Conservation (phyloP, 2,113 vertebrate species). For the Hippocampus guttulatus region DNA sequence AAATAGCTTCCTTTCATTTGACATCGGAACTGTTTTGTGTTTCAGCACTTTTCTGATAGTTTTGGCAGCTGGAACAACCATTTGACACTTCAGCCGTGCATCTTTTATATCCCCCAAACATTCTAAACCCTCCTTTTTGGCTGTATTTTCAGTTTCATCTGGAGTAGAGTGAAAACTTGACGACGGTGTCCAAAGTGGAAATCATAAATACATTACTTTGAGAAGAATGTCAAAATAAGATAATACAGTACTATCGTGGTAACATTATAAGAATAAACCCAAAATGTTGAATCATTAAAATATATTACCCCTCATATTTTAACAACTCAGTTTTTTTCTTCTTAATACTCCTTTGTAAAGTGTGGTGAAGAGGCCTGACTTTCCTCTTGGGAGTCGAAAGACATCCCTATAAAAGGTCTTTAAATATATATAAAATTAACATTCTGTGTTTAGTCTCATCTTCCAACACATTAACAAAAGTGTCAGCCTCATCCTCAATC, state of each 20-base stretch:
- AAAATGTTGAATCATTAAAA: no score
- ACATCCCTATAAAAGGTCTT: neutral
- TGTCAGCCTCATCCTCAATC: neutral
- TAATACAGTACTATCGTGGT: no score
- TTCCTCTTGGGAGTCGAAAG: neutral
- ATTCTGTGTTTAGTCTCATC: neutral
- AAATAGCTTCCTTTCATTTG: constrained; percentile 49
- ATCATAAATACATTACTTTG: neutral
- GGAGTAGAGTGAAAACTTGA: neutral
- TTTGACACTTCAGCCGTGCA: constrained; percentile 9
- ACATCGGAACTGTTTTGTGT: constrained; percentile 52
- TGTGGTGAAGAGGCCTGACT: neutral
- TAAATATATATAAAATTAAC: neutral
- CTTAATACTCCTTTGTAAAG: neutral
- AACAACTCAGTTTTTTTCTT: neutral
- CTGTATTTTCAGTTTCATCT: neutral
- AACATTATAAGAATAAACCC: no score
- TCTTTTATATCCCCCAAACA: constrained; percentile 2
- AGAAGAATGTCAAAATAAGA: no score
- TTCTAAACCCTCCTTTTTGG: neutral
- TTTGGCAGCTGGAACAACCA: constrained; percentile 36
- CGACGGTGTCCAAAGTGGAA: neutral
- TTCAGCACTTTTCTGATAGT: constrained; percentile 63
- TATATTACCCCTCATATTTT: neutral
- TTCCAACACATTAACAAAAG: neutral